Conservation (phyloP, 2,888 invertebrate species). For the Ophonus ardosiacus region DNA sequence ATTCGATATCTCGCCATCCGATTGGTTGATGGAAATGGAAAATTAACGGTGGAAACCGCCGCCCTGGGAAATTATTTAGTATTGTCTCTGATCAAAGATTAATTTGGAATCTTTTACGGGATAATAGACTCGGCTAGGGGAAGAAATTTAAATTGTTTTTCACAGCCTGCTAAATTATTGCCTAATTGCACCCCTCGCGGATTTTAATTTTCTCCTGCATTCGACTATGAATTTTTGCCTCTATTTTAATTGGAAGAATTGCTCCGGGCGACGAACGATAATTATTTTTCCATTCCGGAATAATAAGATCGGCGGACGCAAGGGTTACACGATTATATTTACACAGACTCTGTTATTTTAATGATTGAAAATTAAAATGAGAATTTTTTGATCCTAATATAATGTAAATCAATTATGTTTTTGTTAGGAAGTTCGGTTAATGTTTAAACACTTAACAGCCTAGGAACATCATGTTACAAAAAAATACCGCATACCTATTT, state of each 20-base stretch:
- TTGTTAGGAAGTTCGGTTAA: too few species aligned
- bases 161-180: conserved; percentile 33
- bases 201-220: conserved; percentile 22
- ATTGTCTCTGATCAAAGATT: conserved; percentile 52
- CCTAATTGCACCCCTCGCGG: conserved; percentile 3
- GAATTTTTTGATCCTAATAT: neutral
- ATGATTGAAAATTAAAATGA: neutral
- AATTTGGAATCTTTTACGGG: conserved; percentile 50
- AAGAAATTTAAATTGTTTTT: conserved; percentile 48
- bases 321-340: neutral
- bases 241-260: conserved; percentile 2
- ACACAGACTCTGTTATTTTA: neutral
- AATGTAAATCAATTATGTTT: too few species aligned
- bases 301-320: neutral
- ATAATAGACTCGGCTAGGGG: conserved; percentile 19
- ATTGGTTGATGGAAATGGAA: conserved; percentile 28
- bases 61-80: conserved; percentile 42
- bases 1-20: neutral
- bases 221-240: conserved; percentile 28
- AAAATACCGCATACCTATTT: too few species aligned
- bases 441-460: too few species aligned
- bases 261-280: neutral
- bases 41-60: conserved; percentile 41
- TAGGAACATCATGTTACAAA: too few species aligned
- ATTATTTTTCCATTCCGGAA: neutral